Evolutionary conservation across 2,797 vertebrate species (phyloP).

Genomic region (Cyprinodon diabolis): DNA sequence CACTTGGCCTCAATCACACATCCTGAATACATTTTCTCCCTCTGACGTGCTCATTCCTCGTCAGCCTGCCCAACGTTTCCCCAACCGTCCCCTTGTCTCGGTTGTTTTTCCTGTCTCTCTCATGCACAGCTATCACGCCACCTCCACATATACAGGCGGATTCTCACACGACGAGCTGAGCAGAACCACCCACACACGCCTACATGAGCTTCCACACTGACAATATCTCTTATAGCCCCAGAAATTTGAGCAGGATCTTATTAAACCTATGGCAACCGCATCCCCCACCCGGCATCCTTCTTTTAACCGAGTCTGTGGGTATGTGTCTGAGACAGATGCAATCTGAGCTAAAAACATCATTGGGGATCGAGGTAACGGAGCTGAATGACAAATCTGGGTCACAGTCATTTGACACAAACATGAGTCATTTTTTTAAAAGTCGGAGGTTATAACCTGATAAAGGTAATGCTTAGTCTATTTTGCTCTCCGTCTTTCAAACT

Average conservation of each 20-base stretch:
- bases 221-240: conserved; percentile 54
- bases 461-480: not conserved
- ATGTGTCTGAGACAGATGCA: conserved; percentile 43
- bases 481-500: not conserved
- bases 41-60: conserved; percentile 43
- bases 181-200: conserved; percentile 67
- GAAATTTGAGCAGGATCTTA: conserved; percentile 60
- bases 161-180: conserved; percentile 55
- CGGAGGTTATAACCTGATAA: conserved; percentile 27
- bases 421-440: conserved; percentile 26
- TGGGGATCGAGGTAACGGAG: conserved; percentile 49
- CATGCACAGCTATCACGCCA: conserved; percentile 26
- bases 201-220: conserved; percentile 50
- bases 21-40: conserved; percentile 52
- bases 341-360: conserved; percentile 36
- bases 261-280: conserved; percentile 69
- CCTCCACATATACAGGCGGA: conserved; percentile 42
- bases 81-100: conserved; percentile 42
- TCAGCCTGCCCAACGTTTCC: conserved; percentile 39
- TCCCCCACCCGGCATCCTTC: conserved; percentile 40
- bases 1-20: conserved; percentile 66
- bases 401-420: conserved; percentile 38
- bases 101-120: not conserved
- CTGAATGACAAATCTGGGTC: conserved; percentile 57
- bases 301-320: conserved; percentile 24